Evolutionary conservation across 1,140 invertebrate genomes (phyloP).

Genomic region (Odontomachus brunneus): DNA sequence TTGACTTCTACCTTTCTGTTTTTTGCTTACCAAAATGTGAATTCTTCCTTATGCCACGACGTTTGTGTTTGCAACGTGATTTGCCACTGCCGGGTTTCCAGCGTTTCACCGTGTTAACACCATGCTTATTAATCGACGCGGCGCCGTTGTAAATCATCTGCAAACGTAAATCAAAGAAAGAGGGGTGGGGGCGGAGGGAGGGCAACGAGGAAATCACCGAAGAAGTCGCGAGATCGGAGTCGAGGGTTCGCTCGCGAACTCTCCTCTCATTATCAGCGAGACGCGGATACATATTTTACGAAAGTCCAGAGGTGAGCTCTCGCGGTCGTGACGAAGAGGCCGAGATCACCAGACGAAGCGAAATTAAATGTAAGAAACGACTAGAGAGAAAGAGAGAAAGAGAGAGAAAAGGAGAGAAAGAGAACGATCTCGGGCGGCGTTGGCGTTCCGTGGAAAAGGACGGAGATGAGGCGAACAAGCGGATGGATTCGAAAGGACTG

Average conservation of each 20-base stretch:
- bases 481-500: conserved; percentile 75
- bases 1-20: too few relatives aligned
- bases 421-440: conserved; percentile 37
- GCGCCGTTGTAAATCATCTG: conserved; percentile 45
- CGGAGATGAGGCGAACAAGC: conserved; percentile 59
- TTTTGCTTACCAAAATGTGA: too few relatives aligned
- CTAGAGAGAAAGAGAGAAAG: conserved; percentile 28
- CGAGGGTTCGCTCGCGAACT: conserved; percentile 31
- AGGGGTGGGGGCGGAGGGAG: neutral
- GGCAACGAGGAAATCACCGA: conserved; percentile 47
- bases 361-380: conserved; percentile 60
- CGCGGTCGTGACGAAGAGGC: conserved; percentile 65
- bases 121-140: conserved; percentile 54
- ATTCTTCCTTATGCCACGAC: conserved; percentile 6
- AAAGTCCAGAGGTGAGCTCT: conserved; percentile 63
- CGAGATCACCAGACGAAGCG: conserved; percentile 63
- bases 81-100: conserved; percentile 33
- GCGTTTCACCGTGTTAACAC: conserved; percentile 19
- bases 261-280: conserved; percentile 66
- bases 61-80: conserved; percentile 30
- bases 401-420: conserved; percentile 22
- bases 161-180: conserved; percentile 49
- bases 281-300: conserved; percentile 65
- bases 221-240: conserved; percentile 41
- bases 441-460: conserved; percentile 52